Evolutionary conservation across 2,113 vertebrate species (phyloP).

Genomic region (Centropristis striata): DNA sequence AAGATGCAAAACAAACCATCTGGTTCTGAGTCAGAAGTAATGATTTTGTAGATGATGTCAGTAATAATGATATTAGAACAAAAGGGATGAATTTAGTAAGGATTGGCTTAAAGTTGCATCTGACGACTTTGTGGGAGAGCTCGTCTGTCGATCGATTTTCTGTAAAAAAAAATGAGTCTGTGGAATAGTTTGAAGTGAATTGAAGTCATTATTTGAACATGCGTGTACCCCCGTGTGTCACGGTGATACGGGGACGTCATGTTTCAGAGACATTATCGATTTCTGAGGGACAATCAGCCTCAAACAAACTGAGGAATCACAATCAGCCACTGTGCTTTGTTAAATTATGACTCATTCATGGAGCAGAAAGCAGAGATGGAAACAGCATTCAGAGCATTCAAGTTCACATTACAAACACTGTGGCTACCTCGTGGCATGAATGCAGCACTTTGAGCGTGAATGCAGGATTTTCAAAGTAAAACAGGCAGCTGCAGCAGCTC

Average conservation of each 20-base stretch:
- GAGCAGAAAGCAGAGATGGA: conserved; percentile 5
- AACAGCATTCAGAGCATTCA: not conserved
- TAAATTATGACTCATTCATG: not conserved
- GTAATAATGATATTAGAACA: not conserved
- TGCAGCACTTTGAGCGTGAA: too few relatives aligned
- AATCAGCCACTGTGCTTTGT: conserved; percentile 11
- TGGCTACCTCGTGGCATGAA: not conserved
- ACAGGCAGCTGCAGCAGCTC: not conserved
- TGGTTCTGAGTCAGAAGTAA: conserved; percentile 15
- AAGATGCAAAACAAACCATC: conserved; percentile 10
- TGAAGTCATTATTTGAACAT: not conserved
- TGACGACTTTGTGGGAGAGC: not conserved
- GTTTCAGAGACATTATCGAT: not conserved
- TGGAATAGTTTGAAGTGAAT: not conserved
- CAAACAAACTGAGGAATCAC: conserved; percentile 14
- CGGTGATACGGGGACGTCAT: not conserved
- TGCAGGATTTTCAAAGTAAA: conserved; percentile 3
- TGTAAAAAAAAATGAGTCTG: not conserved
- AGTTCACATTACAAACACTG: not conserved
- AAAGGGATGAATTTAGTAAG: not conserved
- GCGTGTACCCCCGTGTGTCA: not conserved
- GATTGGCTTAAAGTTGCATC: not conserved
- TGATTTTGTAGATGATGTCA: conserved; percentile 10
- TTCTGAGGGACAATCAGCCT: conserved; percentile 17
- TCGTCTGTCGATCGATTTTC: not conserved